Evolutionary conservation across 1,140 invertebrate genomes (phyloP), one percentile per base, ranked within the genome.

Genomic region (Drosophila burlai): DNA sequence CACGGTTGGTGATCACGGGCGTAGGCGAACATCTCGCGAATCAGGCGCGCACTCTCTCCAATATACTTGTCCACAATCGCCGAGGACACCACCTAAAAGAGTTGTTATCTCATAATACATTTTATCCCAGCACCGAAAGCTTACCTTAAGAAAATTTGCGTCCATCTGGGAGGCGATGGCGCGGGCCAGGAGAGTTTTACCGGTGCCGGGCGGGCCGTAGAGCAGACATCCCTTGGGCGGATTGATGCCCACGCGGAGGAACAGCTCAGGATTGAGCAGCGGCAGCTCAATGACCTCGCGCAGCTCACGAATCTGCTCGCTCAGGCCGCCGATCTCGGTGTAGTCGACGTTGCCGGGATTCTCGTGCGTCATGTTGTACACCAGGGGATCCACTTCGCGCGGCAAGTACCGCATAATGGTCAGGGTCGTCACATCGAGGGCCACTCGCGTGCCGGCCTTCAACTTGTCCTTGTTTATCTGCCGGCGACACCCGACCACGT

Each of bases 1-100:
- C 99, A 99, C 4, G 99, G 99, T 93, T 99, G 99, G 94, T 99
- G 99, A 81, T 97, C 99, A 46, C 99, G 95, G 52, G 99, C 99
- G 98, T 99, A 99, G 94, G 99, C 98, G 93, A 99, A 99, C 45
- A 99, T 94, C 93, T 99, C 99, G 76, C 99, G 95, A 2, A 99
- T 99, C 98, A 99, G 99, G 68, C 99, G 95, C 3, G 99, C 99
- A 52, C 99, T 98, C 95, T 99, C 99, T 74, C 99, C 99, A 31
- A 99, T 99, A 94, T 99, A 99, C 94, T 99, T 99, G 94, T 91
- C 91, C 43, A 97, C 97, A 59, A 98, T 94, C 93, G 98, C 97
- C 49, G 97, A 98, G 46, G 99, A 99, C 93, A 99, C 99, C n/a
- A 99, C 99, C 69, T 71, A 11, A 2, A 55, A 43, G 11, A 18